These are phyloP conservation scores for Xerus inauris DNA, from an alignment of 2,113 vertebrate genomes.

Conservation along the genomic window DNA sequence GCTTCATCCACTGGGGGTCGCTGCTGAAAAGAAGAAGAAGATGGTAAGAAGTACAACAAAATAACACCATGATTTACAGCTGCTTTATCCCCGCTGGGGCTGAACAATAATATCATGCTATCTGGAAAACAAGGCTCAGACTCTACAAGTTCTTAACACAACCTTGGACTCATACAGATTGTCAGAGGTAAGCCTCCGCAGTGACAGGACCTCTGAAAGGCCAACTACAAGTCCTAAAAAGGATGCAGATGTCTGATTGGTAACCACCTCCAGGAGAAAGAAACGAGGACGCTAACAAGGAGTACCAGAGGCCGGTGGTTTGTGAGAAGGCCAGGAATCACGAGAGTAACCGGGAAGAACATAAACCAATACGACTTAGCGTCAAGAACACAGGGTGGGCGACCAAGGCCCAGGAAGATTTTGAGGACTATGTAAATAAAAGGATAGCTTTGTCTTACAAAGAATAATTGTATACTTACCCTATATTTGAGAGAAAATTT, in stretches of 20 bases:
- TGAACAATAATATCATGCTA: background rate
- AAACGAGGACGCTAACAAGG: background rate
- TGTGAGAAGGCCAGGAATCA: background rate
- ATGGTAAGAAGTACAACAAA: conserved; percentile 18
- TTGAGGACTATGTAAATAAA: background rate
- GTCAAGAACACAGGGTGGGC: background rate
- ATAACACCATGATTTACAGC: background rate
- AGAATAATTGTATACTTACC: background rate
- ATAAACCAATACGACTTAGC: background rate
- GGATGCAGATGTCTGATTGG: background rate
- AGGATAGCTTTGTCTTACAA: background rate
- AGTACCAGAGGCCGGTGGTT: background rate
- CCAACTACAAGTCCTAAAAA: background rate
- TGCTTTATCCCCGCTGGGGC: background rate
- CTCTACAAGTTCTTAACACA: conserved; percentile 5
- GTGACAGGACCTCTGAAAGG: background rate
- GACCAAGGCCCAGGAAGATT: background rate
- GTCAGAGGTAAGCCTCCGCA: background rate
- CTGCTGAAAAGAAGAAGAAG: conserved; percentile 82
- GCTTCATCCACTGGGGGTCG: conserved; percentile 93
- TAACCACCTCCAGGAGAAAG: background rate
- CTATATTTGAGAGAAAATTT: conserved; percentile 1
- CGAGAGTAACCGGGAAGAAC: background rate
- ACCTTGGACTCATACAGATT: background rate
- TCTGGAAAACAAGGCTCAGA: background rate